A percentile compares a stretch with the other conserved stretches of the same genome.
Evolutionary conservation across 1,140 invertebrate species (phyloP).

Genomic region (Proales similis): DNA sequence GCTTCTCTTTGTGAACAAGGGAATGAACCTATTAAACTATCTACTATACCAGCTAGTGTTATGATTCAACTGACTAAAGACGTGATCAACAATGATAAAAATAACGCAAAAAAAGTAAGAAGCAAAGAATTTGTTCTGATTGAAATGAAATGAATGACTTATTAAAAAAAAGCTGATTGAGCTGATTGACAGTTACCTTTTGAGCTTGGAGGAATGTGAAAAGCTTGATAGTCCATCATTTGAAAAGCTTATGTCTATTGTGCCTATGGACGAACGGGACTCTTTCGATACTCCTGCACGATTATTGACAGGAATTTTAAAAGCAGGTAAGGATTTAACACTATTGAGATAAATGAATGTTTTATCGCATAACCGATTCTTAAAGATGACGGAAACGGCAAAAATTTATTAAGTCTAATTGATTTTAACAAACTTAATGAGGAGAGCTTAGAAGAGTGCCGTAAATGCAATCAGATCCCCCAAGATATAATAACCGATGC

Average conservation of each 20-base stretch:
- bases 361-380: conserved; percentile 43
- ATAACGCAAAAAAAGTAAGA: background rate
- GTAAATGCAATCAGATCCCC: conserved; percentile 41
- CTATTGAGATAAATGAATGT: background rate
- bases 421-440: conserved; percentile 46
- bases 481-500: conserved; percentile 43
- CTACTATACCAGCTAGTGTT: conserved; percentile 1
- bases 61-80: conserved; percentile 19
- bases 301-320: conserved; percentile 45
- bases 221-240: conserved; percentile 46
- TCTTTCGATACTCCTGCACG: conserved; percentile 45
- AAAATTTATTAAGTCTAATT: conserved; percentile 43
- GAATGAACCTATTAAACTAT: conserved; percentile 1
- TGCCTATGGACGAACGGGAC: conserved; percentile 42
- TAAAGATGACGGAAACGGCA: conserved; percentile 41
- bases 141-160: background rate
- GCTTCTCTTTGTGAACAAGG: conserved; percentile 7
- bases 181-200: conserved; percentile 6
- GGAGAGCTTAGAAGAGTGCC: conserved; percentile 40
- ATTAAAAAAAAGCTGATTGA: conserved; percentile 11
- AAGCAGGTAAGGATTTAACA: conserved; percentile 40
- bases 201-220: conserved; percentile 36
- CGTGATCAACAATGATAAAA: background rate
- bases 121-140: background rate
- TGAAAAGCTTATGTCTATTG: conserved; percentile 43